These are phyloP conservation scores for Balanococcus diminutus DNA, from an alignment of 2,888 invertebrate species.

Conservation along the genomic window DNA sequence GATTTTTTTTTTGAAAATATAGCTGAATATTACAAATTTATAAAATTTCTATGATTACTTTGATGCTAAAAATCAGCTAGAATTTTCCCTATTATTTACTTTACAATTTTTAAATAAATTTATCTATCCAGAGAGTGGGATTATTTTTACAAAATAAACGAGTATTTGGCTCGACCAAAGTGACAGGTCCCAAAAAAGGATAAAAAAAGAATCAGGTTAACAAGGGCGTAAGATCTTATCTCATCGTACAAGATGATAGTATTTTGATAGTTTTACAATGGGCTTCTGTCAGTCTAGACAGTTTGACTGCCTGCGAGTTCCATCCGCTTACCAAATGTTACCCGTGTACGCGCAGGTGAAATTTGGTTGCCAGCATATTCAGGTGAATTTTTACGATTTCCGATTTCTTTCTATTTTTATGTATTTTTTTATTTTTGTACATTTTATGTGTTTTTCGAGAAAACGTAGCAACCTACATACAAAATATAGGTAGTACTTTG, in stretches of 20 bases:
- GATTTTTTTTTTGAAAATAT: no score
- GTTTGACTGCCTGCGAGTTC: neutral
- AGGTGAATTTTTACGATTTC: neutral
- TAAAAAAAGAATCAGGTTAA: neutral
- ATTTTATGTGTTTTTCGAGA: no score
- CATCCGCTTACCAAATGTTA: conserved; percentile 4
- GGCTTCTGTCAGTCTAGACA: neutral
- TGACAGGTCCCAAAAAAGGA: neutral
- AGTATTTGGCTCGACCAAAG: neutral
- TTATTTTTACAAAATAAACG: neutral
- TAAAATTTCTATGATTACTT: no score
- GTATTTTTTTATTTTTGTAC: no score
- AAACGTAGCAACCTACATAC: no score
- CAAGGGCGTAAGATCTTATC: neutral
- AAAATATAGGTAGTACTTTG: no score
- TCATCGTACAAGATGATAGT: neutral
- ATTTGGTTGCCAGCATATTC: neutral
- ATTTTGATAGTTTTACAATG: neutral
- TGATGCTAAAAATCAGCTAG: no score
- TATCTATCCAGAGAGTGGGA: no score
- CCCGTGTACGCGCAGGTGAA: neutral
- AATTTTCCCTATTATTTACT: neutral
- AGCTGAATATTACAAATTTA: no score
- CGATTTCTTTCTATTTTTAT: neutral
- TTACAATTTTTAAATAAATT: neutral